Evolutionary conservation across 30 jellyfish, hydroid and myxozoan species (phyloP), one percentile per base, ranked within the genome.

Genomic region (Hydra vulgaris): DNA sequence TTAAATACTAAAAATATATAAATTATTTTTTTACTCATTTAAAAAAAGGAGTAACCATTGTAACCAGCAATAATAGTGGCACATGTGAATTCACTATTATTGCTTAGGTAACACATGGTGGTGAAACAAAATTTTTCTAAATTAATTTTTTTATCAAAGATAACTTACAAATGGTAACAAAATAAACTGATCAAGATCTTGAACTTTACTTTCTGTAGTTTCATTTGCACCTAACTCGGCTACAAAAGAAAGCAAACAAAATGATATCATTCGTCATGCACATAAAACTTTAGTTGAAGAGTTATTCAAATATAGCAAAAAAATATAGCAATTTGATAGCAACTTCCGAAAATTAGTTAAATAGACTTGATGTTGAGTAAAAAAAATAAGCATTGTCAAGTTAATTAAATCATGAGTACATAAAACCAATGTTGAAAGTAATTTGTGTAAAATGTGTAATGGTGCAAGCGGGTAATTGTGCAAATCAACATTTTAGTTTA

Each of bases 221-320:
- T 91, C 95, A 54, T 78, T 74, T 81, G 84, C 95, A 53, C 98
- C 98, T 77, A 91, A 84, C 77, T 91, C 98, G 69, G 98, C 98
- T 91, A 69, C 15, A 80, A 70, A 66, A 18, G 21, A 53, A 69
- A 40, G 19, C 25, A 27, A 56, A 52, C 72, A 12, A 40, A 40
- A 40, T 40, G 12, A 40, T n/a, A n/a, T n/a, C n/a, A n/a, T n/a
- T n/a, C n/a, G n/a, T n/a, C n/a, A n/a, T n/a, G n/a, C n/a, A n/a
- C n/a, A n/a, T n/a, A n/a, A n/a, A n/a, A n/a, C n/a, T n/a, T n/a
- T n/a, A n/a, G n/a, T n/a, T 56, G n/a, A 56, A 56, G n/a, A 56
- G 71, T 56, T 56, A 15, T 56, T n/a, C 17, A 56, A 56, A n/a
- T 15, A 56, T n/a, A 56, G 71, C n/a, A 15, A 56, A n/a, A 56